These are phyloP conservation scores for Apamea sordens DNA, from an alignment of 2,888 invertebrate species.

Conservation along the genomic window DNA sequence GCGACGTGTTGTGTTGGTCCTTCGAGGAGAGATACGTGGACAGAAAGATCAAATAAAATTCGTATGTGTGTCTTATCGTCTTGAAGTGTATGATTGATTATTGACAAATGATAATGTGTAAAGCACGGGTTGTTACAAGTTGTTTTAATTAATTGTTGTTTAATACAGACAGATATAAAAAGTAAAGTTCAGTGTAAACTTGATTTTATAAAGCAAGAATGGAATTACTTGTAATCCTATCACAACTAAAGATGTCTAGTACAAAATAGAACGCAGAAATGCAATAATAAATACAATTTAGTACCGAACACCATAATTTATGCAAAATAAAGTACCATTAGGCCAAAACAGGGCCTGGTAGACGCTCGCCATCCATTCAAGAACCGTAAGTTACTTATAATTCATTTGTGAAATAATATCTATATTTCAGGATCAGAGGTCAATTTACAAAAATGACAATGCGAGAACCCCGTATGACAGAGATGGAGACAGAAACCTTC, in stretches of 20 bases:
- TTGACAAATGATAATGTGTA: background rate
- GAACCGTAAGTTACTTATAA: constrained; percentile 71
- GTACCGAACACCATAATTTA: constrained; percentile 12
- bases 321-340: constrained; percentile 40
- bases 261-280: background rate
- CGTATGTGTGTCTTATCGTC: no score
- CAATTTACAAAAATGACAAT: constrained; percentile 88
- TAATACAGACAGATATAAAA: background rate
- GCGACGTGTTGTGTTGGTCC: constrained; percentile 28
- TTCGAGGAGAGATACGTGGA: constrained; percentile 28
- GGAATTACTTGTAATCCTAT: fast-evolving
- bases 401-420: constrained; percentile 84
- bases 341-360: constrained; percentile 32
- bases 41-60: constrained; percentile 36
- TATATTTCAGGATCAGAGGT: constrained; percentile 85
- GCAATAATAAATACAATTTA: background rate
- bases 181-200: background rate
- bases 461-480: constrained; percentile 74
- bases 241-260: background rate
- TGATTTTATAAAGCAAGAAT: background rate
- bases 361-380: constrained; percentile 69
- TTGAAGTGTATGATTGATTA: background rate
- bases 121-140: background rate
- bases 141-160: background rate
- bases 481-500: constrained; percentile 64